Evolutionary conservation across 37 sponge, comb jelly and placozoan genomes (phyloP), one percentile per base, ranked within the genome.

Genomic region (Theonella swinhoei): DNA sequence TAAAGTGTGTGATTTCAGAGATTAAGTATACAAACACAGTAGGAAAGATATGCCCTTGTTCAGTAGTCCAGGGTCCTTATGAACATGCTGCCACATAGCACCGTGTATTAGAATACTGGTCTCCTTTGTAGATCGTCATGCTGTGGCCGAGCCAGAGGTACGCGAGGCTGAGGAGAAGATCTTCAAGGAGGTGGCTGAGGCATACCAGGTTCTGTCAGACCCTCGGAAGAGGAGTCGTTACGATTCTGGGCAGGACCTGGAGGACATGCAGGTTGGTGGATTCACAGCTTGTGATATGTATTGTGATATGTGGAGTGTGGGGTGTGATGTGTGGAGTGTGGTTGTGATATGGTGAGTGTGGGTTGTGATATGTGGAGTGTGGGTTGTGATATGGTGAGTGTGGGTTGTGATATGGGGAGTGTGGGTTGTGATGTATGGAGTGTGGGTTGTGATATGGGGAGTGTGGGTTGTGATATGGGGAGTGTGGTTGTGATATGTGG

Each of bases 161-260:
- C 76, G 89, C 34, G 81, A 85, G 38, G 67, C 79, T 54, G 95
- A 87, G 58, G 99, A 99, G 80, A 47, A 80, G 65, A 85, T 83
- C 38, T 99, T 99, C 78, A 99, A 99, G 82, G 95, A 96, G 80
- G 97, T 96, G 7, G 92, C 97, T 54, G 95, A 96, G 71, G 99
- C 99, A 1, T 99, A 99, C 70, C 67, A 75, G 5, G 92, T 99
- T 20, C 80, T 99, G 35, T 94, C 97, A 11, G 99, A 99, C 73
- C 65, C 80, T 1, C 88, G 83, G 39, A 99, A 96, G 86, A 83
- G 74, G 76, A 28, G 9, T 11, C 88, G 99, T 34, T 99, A 99
- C 70, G 99, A 99, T 86, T 86, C 64, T 47, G 99, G 99, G 14
- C 86, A 94, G 25, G 99, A 99, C 42, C 70, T 99, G 72, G 99